A percentile compares a stretch with the other conserved stretches of the same genome.
Evolutionary conservation across 2,113 vertebrate genomes (phyloP).

Genomic region (Nycticryphes semicollaris): DNA sequence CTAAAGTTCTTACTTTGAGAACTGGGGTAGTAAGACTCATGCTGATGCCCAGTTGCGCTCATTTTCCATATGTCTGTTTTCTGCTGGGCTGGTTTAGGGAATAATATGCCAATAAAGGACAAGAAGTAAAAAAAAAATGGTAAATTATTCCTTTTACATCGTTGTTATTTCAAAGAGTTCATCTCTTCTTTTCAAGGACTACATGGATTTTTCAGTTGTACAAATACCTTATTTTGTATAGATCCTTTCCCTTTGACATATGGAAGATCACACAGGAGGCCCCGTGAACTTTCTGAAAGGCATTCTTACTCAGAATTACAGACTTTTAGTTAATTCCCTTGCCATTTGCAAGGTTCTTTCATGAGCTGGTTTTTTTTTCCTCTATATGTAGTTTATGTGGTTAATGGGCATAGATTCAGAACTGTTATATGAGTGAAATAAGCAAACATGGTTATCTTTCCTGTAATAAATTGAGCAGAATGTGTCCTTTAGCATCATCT

Average conservation of each 20-base stretch:
- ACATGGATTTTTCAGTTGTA: not conserved
- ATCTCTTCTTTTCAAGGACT: not conserved
- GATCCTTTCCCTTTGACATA: not conserved
- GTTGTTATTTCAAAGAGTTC: not conserved
- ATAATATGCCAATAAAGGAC: not conserved
- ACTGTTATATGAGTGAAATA: not conserved
- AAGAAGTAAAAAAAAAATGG: not conserved
- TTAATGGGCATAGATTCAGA: not conserved
- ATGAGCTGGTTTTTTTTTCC: not conserved
- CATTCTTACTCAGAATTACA: not conserved
- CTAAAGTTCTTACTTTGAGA: not conserved
- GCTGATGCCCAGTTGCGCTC: not conserved
- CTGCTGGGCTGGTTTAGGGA: not conserved
- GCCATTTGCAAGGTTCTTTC: not conserved
- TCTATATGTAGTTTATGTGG: not conserved
- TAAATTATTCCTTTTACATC: not conserved
- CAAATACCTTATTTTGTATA: not conserved
- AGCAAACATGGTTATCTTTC: not conserved
- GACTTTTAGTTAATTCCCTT: not conserved
- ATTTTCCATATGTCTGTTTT: not conserved
- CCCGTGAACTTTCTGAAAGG: not conserved
- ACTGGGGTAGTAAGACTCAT: not conserved
- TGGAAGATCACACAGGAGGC: not conserved
- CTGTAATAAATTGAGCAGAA: not conserved
- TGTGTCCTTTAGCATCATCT: not conserved